phyloP scores from a whole-genome alignment of 2,888 invertebrate genomes.

The Mayetiola destructor region DNA sequence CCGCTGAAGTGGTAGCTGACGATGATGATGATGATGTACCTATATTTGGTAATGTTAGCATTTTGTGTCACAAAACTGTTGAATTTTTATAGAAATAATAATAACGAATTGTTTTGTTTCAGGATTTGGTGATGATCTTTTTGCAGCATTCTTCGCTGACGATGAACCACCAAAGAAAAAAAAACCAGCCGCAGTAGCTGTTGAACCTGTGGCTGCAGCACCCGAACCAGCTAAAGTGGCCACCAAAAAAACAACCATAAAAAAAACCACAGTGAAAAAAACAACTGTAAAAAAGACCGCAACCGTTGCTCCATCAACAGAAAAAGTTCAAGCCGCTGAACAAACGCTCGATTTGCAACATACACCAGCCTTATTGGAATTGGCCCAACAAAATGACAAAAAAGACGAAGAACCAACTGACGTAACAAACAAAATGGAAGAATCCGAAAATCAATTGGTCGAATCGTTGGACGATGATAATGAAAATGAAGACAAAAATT shows the following conservation, averaged over 20 bases:
- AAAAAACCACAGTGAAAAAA: background rate
- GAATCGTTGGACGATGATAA: background rate
- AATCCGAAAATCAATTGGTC: background rate
- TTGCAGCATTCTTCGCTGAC: slow-evolving; percentile 6
- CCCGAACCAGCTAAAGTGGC: background rate
- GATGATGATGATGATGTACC: slow-evolving; percentile 6
- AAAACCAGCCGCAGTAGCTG: background rate
- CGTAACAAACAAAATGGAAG: slow-evolving; percentile 7
- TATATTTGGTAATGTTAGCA: background rate
- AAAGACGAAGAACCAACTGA: slow-evolving; percentile 2
- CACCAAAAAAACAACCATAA: background rate
- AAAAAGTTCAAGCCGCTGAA: background rate
- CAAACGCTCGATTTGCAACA: slow-evolving; percentile 14
- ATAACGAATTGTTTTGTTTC: background rate
- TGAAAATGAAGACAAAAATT: slow-evolving; percentile 3
- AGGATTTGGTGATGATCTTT: slow-evolving; percentile 10
- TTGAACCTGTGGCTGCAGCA: background rate
- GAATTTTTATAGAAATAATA: background rate
- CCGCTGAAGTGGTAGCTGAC: background rate
- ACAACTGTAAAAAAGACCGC: background rate
- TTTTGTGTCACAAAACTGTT: background rate
- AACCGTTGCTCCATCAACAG: background rate
- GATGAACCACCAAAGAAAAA: background rate
- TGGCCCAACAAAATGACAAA: slow-evolving; percentile 7
- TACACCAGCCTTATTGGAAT: slow-evolving; percentile 14